Evolutionary conservation across 2,113 vertebrate species (phyloP).

Genomic region (Sphyrna mokarran): DNA sequence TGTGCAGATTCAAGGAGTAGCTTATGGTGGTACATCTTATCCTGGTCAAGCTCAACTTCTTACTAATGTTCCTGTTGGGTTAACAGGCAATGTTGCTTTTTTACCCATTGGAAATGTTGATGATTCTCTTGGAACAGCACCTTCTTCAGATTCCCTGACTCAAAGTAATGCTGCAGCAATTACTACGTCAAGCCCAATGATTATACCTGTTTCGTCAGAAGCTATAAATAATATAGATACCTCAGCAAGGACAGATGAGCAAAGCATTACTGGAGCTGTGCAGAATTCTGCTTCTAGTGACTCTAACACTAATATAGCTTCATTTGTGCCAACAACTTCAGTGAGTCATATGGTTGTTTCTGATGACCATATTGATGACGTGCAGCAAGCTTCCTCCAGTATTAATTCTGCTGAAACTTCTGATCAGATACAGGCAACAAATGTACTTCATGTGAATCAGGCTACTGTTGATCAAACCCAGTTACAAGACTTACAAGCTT

Average conservation of each 20-base stretch:
- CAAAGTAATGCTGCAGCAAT: slow-evolving; percentile 85
- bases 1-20: slow-evolving; percentile 82
- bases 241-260: slow-evolving; percentile 79
- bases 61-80: slow-evolving; percentile 90
- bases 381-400: slow-evolving; percentile 75
- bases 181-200: slow-evolving; percentile 72
- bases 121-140: slow-evolving; percentile 89
- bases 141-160: slow-evolving; percentile 92
- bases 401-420: slow-evolving; percentile 59
- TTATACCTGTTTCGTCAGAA: slow-evolving; percentile 71
- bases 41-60: slow-evolving; percentile 94
- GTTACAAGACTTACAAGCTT: slow-evolving; percentile 79
- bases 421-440: slow-evolving; percentile 73
- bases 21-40: slow-evolving; percentile 83
- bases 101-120: slow-evolving; percentile 97
- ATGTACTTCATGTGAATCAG: slow-evolving; percentile 78
- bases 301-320: slow-evolving; percentile 77
- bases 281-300: slow-evolving; percentile 63
- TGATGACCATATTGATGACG: slow-evolving; percentile 76
- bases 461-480: slow-evolving; percentile 75
- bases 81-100: slow-evolving; percentile 97
- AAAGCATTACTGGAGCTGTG: slow-evolving; percentile 62
- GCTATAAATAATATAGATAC: slow-evolving; percentile 75
- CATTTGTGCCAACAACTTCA: slow-evolving; percentile 92
- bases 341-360: slow-evolving; percentile 81